Conservation (phyloP, 2,888 invertebrate genomes). For the Caenorhabditis macrosperma region DNA sequence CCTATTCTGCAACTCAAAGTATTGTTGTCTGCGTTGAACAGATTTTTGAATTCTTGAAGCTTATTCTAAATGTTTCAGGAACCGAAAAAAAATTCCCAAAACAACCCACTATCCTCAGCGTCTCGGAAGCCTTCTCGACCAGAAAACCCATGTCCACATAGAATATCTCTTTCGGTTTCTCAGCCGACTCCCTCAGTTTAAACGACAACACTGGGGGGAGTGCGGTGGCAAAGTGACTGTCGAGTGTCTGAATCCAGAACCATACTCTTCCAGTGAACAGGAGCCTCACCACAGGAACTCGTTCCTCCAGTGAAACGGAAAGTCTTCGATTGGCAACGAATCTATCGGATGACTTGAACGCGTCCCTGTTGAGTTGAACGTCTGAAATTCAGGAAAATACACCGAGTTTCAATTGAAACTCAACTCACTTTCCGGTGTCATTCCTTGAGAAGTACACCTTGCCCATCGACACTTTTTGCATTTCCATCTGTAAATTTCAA, state of each 20-base stretch:
- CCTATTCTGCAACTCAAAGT: too few species aligned
- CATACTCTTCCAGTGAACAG: neutral
- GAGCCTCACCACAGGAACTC: slow-evolving; percentile 2
- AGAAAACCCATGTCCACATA: slow-evolving; percentile 12
- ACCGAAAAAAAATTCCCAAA: too few species aligned
- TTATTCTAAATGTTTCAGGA: too few species aligned
- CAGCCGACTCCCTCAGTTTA: neutral
- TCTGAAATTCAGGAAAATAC: neutral
- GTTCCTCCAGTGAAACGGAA: neutral
- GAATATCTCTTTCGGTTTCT: neutral
- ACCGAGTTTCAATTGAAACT: neutral
- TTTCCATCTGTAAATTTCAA: slow-evolving; percentile 6
- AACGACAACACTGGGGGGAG: slow-evolving; percentile 4
- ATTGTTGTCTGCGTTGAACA: too few species aligned
- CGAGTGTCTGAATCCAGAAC: slow-evolving; percentile 2
- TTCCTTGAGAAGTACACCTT: slow-evolving; percentile 8
- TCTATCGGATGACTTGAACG: neutral
- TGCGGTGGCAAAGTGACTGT: neutral
- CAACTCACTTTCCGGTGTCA: slow-evolving; percentile 5
- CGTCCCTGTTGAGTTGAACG: slow-evolving; percentile 12
- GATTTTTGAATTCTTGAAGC: too few species aligned
- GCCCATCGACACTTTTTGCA: slow-evolving; percentile 23
- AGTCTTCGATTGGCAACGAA: neutral
- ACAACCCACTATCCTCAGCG: neutral
- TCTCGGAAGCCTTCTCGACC: neutral